Evolutionary conservation across 2,113 vertebrate genomes (phyloP), one percentile per base, ranked within the genome.

Genomic region (Herpetotheres cachinnans): DNA sequence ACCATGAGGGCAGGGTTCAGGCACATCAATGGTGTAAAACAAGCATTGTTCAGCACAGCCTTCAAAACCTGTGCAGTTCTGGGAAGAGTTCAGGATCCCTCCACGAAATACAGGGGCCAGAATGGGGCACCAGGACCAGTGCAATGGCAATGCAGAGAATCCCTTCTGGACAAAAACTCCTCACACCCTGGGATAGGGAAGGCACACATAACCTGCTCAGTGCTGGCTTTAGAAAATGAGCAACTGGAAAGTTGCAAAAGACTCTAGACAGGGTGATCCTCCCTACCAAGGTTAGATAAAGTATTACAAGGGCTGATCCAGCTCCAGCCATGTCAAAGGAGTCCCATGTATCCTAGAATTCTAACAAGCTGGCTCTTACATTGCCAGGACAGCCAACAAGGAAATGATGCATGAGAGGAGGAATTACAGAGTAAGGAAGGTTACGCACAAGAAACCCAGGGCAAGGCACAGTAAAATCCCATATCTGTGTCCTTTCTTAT

Each of bases 21-120:
- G 16, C 46, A 56, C 38, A 49, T 9, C 8, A 3, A 10, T 0
- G 1, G 49, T 34, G 14, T 21, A 50, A 56, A 61, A 38, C 6
- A 6, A 54, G n/a, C n/a, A 25, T 7, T 44, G 36, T 8, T 44
- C 77, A 76, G 20, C 11, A 52, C 54, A 61, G 61, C 46, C 69
- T 61, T 30, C 40, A 54, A 49, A 50, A 19, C 25, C 42, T 52
- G 22, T 22, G 63, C 2, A 6, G 42, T 16, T 52, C 71, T 58
- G 78, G 56, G 56, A 71, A 50, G 58, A 52, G 49, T 15, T 63
- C 27, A 15, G 49, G 24, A 38, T 38, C 50, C 25, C 56, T 63
- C 36, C 16, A 26, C 11, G 58, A 58, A 58, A 78, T 19, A 65
- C 38, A 63, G 19, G 10, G 6, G 78, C 30, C 49, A 34, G 52